A percentile compares a stretch with the other conserved stretches of the same genome.
These are phyloP conservation scores for Choreutis nemorana DNA, from an alignment of 2,888 invertebrate genomes.

Conservation along the genomic window DNA sequence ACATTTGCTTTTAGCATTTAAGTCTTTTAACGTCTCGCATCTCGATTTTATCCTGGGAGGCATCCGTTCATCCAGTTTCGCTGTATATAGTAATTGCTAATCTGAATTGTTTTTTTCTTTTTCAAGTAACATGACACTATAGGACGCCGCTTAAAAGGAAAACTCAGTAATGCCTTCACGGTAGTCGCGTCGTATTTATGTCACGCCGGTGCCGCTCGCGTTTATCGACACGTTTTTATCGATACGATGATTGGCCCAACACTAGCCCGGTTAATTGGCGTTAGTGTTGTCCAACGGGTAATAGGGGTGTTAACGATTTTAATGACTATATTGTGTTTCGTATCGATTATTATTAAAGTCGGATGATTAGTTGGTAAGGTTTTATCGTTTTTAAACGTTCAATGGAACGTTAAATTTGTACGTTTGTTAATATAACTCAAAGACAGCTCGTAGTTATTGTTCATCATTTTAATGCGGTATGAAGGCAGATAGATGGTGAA, in stretches of 20 bases:
- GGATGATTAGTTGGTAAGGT: too few relatives aligned
- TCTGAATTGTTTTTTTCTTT: conserved; percentile 24
- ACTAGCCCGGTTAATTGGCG: conserved; percentile 46
- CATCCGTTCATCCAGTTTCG: conserved; percentile 29
- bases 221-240: conserved; percentile 27
- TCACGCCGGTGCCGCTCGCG: conserved; percentile 11
- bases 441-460: too few relatives aligned
- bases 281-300: conserved; percentile 12
- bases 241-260: conserved; percentile 32
- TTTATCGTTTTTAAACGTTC: too few relatives aligned
- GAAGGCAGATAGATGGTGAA: neutral
- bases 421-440: too few relatives aligned
- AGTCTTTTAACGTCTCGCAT: neutral
- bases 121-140: conserved; percentile 47
- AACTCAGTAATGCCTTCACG: conserved; percentile 52
- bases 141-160: conserved; percentile 45
- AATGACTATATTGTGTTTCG: conserved; percentile 14
- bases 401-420: too few relatives aligned
- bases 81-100: conserved; percentile 39
- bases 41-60: conserved; percentile 30
- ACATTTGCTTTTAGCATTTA: conserved; percentile 12
- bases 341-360: too few relatives aligned
- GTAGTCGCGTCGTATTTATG: conserved; percentile 44
- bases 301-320: conserved; percentile 15
- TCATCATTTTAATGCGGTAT: too few relatives aligned